Evolutionary conservation across 37 sponge, comb jelly and placozoan species (phyloP).

Genomic region (Axinella damicornis): DNA sequence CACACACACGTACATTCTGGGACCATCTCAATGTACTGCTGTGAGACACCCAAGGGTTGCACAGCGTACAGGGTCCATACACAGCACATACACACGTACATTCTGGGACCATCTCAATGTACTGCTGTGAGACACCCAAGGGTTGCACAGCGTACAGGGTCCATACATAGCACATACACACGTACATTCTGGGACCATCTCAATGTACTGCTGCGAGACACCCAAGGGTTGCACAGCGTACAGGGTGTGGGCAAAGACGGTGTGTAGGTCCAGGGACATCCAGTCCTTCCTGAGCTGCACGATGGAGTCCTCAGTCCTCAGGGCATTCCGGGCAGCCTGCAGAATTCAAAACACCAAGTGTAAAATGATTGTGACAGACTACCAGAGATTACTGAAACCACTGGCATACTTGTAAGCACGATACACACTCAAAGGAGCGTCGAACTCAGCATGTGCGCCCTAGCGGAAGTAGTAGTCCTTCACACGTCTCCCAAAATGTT

Average conservation of each 20-base stretch:
- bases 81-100: constrained; percentile 5
- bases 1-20: neutral
- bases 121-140: too few species aligned
- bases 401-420: neutral
- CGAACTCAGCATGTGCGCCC: too few species aligned
- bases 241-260: constrained; percentile 51
- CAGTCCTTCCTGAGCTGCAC: constrained; percentile 69
- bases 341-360: neutral
- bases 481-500: too few species aligned
- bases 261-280: constrained; percentile 50
- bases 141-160: too few species aligned
- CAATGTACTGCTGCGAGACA: constrained; percentile 28
- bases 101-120: neutral
- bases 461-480: too few species aligned
- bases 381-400: too few species aligned
- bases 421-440: neutral
- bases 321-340: constrained; percentile 64
- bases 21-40: neutral
- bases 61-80: too few species aligned
- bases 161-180: too few species aligned
- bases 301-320: constrained; percentile 48
- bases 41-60: too few species aligned
- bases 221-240: constrained; percentile 35
- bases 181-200: constrained; percentile 58
- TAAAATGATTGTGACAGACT: neutral